These are phyloP conservation scores for Andrena praecox DNA, from an alignment of 2,888 invertebrate genomes.

Conservation along the genomic window DNA sequence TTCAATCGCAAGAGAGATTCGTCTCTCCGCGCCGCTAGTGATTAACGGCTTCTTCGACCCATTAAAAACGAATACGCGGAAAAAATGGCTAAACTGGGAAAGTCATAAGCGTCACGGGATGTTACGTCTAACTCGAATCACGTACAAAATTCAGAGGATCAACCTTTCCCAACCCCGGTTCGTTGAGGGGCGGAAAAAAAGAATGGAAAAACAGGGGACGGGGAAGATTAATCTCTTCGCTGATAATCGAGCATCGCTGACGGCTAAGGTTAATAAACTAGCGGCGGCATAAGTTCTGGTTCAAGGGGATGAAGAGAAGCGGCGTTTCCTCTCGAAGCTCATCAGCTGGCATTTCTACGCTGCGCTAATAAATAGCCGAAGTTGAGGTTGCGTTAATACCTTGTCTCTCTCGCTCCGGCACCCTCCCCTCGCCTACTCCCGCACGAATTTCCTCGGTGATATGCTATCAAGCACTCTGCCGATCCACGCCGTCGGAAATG, in stretches of 20 bases:
- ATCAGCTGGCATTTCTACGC: constrained; percentile 79
- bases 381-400: constrained; percentile 81
- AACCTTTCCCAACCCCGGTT: neutral
- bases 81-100: neutral
- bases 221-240: constrained; percentile 22
- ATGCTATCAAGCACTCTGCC: constrained; percentile 39
- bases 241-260: constrained; percentile 35
- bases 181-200: neutral
- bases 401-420: constrained; percentile 65
- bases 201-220: neutral
- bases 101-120: neutral
- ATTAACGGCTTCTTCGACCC: too few species aligned
- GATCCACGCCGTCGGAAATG: constrained; percentile 37
- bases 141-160: neutral
- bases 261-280: constrained; percentile 53
- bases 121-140: neutral
- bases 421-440: constrained; percentile 69
- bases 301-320: constrained; percentile 44
- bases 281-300: constrained; percentile 43
- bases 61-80: neutral
- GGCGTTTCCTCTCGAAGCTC: constrained; percentile 72
- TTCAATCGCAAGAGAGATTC: too few species aligned
- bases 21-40: too few species aligned
- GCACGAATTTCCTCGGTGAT: constrained; percentile 56
- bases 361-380: constrained; percentile 81